These are phyloP conservation scores for Sylvia borin DNA, from an alignment of 2,797 vertebrate genomes.

Conservation along the genomic window DNA sequence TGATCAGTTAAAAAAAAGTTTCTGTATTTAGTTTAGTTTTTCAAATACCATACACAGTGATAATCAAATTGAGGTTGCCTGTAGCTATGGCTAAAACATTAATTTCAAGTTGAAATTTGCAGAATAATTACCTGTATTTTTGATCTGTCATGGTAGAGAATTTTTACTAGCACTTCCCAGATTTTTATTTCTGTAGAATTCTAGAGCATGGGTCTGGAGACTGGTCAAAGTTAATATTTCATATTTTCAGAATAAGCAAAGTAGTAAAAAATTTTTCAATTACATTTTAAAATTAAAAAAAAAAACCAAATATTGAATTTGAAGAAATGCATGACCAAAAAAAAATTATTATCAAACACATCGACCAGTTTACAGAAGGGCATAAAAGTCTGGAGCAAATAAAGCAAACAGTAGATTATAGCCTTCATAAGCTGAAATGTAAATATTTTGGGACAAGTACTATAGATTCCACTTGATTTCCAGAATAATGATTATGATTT, in stretches of 20 bases:
- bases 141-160: background rate
- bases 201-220: background rate
- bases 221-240: background rate
- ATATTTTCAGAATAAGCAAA: background rate
- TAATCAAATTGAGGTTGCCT: background rate
- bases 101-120: background rate
- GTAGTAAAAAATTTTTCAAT: background rate
- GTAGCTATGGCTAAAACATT: background rate
- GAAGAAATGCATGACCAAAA: background rate
- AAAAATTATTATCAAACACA: background rate
- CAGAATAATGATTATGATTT: background rate
- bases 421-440: background rate
- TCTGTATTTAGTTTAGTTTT: background rate
- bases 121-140: background rate
- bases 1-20: background rate
- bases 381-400: background rate
- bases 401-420: background rate
- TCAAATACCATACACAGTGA: background rate
- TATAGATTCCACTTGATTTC: background rate
- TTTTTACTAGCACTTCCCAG: background rate
- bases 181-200: background rate
- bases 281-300: background rate
- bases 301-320: background rate
- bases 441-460: background rate
- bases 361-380: background rate